Evolutionary conservation across 2,888 invertebrate species (phyloP).

Genomic region (Ischnura elegans): DNA sequence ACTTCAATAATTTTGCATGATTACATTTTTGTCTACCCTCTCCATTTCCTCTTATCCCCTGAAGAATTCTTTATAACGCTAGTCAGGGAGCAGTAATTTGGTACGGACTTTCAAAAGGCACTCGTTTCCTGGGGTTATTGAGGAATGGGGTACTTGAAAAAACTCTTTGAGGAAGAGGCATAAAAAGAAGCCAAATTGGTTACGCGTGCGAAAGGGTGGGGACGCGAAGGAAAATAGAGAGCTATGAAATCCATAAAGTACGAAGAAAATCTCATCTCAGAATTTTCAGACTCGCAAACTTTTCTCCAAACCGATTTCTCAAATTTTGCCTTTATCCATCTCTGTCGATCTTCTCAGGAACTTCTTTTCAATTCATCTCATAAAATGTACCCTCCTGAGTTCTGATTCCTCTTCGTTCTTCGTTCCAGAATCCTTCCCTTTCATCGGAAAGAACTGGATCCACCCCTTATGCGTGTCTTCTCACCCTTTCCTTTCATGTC

Average conservation of each 20-base stretch:
- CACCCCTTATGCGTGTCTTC: neutral
- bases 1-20: no score
- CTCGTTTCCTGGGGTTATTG: neutral
- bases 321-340: neutral
- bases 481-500: neutral
- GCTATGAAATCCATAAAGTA: neutral
- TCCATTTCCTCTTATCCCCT: no score
- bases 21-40: no score
- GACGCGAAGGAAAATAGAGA: neutral
- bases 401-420: neutral
- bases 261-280: neutral
- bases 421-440: neutral
- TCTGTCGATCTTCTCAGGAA: neutral
- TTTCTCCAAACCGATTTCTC: neutral
- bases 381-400: neutral
- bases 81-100: neutral
- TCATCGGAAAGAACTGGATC: neutral
- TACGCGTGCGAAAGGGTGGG: neutral
- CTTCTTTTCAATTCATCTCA: constrained; percentile 8
- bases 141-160: neutral
- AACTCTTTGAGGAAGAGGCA: neutral
- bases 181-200: neutral
- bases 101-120: neutral
- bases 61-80: neutral
- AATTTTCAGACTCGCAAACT: neutral